phyloP scores from a whole-genome alignment of 2,113 vertebrate genomes.

The Chionomys nivalis region DNA sequence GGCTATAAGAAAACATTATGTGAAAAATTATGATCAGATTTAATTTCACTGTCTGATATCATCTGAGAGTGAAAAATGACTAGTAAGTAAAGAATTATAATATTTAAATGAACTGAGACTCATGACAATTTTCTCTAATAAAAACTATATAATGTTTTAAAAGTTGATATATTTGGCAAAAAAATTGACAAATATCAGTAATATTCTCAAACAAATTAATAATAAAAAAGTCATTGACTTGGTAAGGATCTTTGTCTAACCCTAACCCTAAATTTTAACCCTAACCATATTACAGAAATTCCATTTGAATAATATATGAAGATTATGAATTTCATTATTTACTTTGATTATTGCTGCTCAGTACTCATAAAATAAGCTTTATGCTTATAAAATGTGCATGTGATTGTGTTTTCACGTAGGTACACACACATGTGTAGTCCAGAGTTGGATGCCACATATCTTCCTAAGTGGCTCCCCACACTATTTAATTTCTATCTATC shows the following conservation, averaged over 20 bases:
- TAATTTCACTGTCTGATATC: neutral
- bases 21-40: neutral
- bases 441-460: too few species aligned
- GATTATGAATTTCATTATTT: neutral
- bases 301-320: neutral
- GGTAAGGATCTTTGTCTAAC: neutral
- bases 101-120: neutral
- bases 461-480: too few species aligned
- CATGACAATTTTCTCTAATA: neutral
- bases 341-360: neutral
- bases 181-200: neutral
- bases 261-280: too few species aligned
- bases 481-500: too few species aligned
- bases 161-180: neutral
- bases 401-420: neutral
- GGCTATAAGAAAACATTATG: neutral
- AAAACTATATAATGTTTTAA: conserved; percentile 20
- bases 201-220: conserved; percentile 13
- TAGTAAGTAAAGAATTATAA: neutral
- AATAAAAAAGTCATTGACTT: neutral
- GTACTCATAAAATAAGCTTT: neutral
- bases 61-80: neutral
- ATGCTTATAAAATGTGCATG: neutral
- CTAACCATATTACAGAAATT: neutral
- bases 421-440: too few species aligned